Conservation (phyloP, 2,113 vertebrate genomes). For the Peromyscus polionotus region DNA sequence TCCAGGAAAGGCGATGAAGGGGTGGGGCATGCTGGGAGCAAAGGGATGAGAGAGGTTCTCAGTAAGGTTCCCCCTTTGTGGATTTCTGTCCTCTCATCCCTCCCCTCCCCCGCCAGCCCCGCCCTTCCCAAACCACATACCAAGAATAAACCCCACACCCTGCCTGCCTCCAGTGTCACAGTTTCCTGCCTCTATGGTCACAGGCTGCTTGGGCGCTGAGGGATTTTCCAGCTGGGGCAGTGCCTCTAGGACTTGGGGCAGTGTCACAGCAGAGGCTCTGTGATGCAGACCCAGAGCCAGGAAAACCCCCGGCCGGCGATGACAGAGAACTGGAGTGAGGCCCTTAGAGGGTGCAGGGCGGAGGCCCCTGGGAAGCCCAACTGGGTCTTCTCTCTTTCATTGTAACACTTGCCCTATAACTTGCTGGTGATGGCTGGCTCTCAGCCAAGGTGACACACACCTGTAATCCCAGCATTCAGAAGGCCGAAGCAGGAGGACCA, state of each 20-base stretch:
- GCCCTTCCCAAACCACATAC: conserved; percentile 71
- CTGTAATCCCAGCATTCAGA: background rate
- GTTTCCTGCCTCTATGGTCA: conserved; percentile 56
- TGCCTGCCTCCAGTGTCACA: conserved; percentile 14
- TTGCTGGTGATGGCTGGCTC: background rate
- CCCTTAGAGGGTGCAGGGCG: background rate
- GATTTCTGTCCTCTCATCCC: background rate
- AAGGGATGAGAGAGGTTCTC: background rate
- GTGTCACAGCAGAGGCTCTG: conserved; percentile 35
- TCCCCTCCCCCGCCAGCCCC: conserved; percentile 49
- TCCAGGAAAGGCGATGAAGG: accelerated
- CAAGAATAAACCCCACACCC: conserved; percentile 27
- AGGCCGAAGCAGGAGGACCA: background rate
- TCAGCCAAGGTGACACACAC: background rate
- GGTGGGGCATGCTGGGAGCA: background rate
- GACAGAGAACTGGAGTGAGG: background rate
- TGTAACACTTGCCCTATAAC: background rate
- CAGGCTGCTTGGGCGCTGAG: conserved; percentile 3
- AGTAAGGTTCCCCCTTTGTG: background rate
- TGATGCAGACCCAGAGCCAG: background rate
- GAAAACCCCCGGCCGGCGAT: conserved; percentile 67
- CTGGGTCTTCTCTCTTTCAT: background rate
- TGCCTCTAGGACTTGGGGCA: conserved; percentile 36
- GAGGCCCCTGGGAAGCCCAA: background rate
- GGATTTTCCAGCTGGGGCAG: conserved; percentile 81